Base-by-base conservation (phyloP, 2,797 vertebrate genomes). In the Catharus ustulatus region DNA sequence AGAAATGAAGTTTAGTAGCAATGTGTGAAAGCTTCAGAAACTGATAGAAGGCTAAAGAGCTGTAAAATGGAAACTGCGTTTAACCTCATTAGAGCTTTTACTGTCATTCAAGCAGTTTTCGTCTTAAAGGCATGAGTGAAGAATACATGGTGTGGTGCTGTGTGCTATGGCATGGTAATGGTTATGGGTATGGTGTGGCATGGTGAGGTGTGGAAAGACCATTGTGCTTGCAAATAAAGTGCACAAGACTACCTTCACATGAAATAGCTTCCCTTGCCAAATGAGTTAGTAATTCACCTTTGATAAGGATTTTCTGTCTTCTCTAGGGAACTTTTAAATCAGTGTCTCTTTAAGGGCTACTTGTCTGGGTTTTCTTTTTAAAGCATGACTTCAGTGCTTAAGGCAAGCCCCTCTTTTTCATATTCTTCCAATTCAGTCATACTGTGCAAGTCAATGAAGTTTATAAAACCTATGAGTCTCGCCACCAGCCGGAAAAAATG, bases 101-200 rank as follows among this genome's bases (percentile, higher is more conserved):
- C 38, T 84, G 2, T 49, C 2, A 19, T 54, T 52, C 16, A 20
- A 79, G 45, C 10, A 8, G 6, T 64, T 87, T 81, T 79, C 26
- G 36, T 66, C 49, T 49, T 49, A 51, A 27, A 18, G 21, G 6
- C 2, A 2, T 46, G 64, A 54, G 24, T 23, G 67, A 76, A 66
- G 38, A 45, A 14, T n/a, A 32, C 11, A 3, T 16, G 30, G 15
- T 21, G 5, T n/a, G 43, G 7, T 26, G 5, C 4, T 5, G 11
- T 8, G 3, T 21, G 23, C 4, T n/a, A 1, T 15, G 32, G 46
- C 4, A 1, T 7, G 15, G 9, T 5, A 4, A 7, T 45, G 52
- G 23, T 27, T n/a, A 40, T 11, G 15, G 12, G 6, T 10, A 3
- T 12, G 40, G 12, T 4, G 2, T 19, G 30, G 19, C 2, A 2